These are phyloP conservation scores for Acrocephalus arundinaceus DNA, from an alignment of 2,113 vertebrate species.

Conservation along the genomic window DNA sequence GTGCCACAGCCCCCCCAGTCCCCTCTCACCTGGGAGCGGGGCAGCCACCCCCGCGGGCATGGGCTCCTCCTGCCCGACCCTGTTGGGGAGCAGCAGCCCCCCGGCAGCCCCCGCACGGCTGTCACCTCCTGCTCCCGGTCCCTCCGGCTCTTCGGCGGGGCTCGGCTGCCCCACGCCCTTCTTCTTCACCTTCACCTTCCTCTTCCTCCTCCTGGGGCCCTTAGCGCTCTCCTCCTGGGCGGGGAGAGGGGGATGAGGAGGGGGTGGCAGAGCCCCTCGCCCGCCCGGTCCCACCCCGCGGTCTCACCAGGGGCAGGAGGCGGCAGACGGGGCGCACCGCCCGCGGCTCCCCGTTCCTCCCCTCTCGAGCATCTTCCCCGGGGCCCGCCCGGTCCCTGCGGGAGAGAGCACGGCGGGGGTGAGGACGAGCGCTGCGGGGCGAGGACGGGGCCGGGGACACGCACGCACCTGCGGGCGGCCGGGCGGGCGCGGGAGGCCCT, in stretches of 20 bases:
- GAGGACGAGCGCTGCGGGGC: too few species aligned
- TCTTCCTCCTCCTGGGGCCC: constrained; percentile 72
- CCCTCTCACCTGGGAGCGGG: not conserved
- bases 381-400: not conserved
- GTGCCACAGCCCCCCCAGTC: not conserved
- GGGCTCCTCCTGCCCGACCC: not conserved
- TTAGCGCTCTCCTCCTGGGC: constrained; percentile 64
- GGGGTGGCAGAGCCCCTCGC: too few species aligned
- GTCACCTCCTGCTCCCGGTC: constrained; percentile 18
- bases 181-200: constrained; percentile 64
- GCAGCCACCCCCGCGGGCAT: fast-evolving
- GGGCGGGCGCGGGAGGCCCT: not conserved
- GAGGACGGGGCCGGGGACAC: not conserved
- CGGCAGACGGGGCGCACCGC: constrained; percentile 59
- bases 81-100: constrained; percentile 31
- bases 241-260: not conserved
- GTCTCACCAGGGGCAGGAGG: constrained; percentile 72
- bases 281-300: too few species aligned
- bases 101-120: constrained; percentile 19
- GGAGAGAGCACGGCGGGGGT: not conserved
- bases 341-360: constrained; percentile 49
- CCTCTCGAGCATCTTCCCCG: constrained; percentile 35
- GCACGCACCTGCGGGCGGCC: not conserved
- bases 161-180: not conserved
- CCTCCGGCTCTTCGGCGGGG: not conserved